Evolutionary conservation across 2,888 invertebrate species (phyloP).

Genomic region (Zygaena filipendulae): DNA sequence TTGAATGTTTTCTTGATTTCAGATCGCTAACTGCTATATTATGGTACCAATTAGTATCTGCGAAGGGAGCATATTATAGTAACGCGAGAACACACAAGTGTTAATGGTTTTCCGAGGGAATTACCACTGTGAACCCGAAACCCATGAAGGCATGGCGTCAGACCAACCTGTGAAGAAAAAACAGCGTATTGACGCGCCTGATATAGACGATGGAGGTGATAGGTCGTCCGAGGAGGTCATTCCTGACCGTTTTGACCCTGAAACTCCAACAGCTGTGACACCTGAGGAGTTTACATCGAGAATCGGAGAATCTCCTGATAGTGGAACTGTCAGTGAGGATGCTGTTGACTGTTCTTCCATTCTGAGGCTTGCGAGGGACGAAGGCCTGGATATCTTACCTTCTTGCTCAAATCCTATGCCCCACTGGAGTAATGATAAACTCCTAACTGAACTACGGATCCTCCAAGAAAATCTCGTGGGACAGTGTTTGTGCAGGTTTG

Average conservation of each 20-base stretch:
- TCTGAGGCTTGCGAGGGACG: constrained; percentile 38
- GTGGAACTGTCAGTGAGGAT: constrained; percentile 61
- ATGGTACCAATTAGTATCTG: constrained; percentile 23
- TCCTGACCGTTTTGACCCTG: constrained; percentile 48
- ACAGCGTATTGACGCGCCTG: constrained; percentile 75
- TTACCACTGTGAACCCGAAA: constrained; percentile 57
- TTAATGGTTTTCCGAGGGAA: constrained; percentile 75
- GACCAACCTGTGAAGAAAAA: constrained; percentile 90
- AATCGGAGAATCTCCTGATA: constrained; percentile 59
- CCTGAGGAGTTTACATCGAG: constrained; percentile 47
- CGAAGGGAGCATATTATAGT: no score
- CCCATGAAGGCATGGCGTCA: constrained; percentile 74
- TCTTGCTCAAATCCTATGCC: constrained; percentile 44
- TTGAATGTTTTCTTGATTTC: constrained; percentile 51
- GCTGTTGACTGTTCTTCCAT: constrained; percentile 59
- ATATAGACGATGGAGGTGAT: constrained; percentile 65
- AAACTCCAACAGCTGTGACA: constrained; percentile 46
- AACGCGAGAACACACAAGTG: no score
- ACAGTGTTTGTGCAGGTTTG: constrained; percentile 82
- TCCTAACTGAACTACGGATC: constrained; percentile 62
- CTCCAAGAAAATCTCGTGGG: constrained; percentile 76
- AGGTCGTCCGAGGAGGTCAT: constrained; percentile 62
- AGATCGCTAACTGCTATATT: constrained; percentile 33
- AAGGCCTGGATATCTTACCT: constrained; percentile 42
- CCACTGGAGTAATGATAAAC: constrained; percentile 50